A percentile compares a stretch with the other conserved stretches of the same genome.
phyloP scores from a whole-genome alignment of 2,797 vertebrate species.

The Tinamus major region DNA sequence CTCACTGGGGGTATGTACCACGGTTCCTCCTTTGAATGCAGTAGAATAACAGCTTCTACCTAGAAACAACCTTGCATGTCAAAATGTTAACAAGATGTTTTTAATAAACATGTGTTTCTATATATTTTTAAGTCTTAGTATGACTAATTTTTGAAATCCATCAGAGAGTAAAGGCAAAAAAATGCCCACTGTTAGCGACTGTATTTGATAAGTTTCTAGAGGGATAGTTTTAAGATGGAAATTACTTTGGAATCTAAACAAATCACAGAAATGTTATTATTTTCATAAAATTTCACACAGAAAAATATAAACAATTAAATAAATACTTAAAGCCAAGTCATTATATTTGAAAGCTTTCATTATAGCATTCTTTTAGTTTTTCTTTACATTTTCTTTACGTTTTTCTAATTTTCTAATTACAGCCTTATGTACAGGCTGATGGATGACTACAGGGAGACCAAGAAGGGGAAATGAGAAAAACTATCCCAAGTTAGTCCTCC shows the following conservation, averaged over 20 bases:
- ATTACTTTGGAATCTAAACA: not conserved
- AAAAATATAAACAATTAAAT: not conserved
- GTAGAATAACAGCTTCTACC: not conserved
- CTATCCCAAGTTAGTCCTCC: accelerated
- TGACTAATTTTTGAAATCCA: not conserved
- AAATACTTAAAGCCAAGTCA: not conserved
- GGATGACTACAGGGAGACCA: not conserved
- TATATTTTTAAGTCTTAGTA: not conserved
- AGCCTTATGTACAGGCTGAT: not conserved
- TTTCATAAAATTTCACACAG: not conserved
- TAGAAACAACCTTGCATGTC: not conserved
- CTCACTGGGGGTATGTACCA: not conserved
- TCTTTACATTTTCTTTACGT: not conserved
- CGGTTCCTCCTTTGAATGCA: not conserved
- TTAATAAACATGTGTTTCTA: not conserved
- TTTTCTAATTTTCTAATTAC: too few species aligned
- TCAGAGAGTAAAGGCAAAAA: not conserved
- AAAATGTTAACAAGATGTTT: not conserved
- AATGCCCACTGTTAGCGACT: not conserved
- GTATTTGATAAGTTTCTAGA: not conserved
- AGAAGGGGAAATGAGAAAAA: not conserved
- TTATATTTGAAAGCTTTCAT: not conserved
- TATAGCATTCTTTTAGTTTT: not conserved
- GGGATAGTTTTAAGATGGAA: not conserved
- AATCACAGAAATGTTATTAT: not conserved